Conservation (phyloP, 2,113 vertebrate species). For the Odocoileus virginianus region DNA sequence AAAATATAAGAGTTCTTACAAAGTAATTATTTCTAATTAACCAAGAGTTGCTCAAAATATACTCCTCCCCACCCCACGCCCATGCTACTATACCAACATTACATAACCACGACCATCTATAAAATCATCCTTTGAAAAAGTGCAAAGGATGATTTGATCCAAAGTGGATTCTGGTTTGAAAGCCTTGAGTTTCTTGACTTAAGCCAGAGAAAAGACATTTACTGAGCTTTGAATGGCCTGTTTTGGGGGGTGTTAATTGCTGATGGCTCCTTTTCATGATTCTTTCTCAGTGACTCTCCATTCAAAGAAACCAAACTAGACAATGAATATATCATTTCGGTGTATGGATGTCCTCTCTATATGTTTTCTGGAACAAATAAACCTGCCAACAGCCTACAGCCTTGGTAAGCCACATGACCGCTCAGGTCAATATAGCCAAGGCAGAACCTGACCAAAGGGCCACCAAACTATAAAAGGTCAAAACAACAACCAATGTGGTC, state of each 20-base stretch:
- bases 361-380: background rate
- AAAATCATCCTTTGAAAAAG: background rate
- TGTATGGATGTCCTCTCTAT: background rate
- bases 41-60: background rate
- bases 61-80: background rate
- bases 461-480: background rate
- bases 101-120: background rate
- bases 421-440: background rate
- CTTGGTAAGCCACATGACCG: background rate
- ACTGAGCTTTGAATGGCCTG: background rate
- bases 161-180: background rate
- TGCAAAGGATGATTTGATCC: background rate
- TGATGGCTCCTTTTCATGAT: background rate
- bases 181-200: background rate
- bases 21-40: background rate
- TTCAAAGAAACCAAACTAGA: background rate
- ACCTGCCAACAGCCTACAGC: background rate
- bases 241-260: background rate
- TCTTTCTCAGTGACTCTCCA: background rate
- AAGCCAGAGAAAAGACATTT: background rate
- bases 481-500: background rate
- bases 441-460: background rate
- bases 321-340: background rate
- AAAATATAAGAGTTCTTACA: background rate
- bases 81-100: background rate